These are phyloP conservation scores for Myrmecobius fasciatus DNA, from an alignment of 2,113 vertebrate genomes.

Conservation along the genomic window DNA sequence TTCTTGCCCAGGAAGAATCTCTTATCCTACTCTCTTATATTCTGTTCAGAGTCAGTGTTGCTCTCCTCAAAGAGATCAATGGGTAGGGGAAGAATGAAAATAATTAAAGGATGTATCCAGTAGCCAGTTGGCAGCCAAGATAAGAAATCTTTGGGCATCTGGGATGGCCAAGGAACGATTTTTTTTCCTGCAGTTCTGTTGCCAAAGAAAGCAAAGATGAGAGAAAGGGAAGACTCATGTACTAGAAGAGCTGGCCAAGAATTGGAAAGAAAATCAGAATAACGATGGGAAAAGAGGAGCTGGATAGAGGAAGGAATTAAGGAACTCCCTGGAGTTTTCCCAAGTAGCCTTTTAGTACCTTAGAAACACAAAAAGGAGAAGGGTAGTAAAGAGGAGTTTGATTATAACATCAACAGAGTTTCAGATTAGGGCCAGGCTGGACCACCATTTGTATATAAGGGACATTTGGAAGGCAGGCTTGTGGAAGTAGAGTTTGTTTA, in stretches of 20 bases:
- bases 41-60: not conserved
- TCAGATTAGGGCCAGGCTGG: not conserved
- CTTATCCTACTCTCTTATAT: not conserved
- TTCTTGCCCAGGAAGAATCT: not conserved
- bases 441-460: not conserved
- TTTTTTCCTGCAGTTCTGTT: not conserved
- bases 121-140: not conserved
- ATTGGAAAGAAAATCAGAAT: not conserved
- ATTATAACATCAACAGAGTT: not conserved
- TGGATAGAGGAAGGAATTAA: not conserved
- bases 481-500: not conserved
- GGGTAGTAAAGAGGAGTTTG: not conserved
- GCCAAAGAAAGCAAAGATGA: not conserved
- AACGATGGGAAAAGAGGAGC: not conserved
- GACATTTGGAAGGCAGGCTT: not conserved
- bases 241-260: not conserved
- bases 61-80: not conserved
- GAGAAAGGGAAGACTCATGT: not conserved
- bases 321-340: not conserved
- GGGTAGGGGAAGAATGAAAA: too few relatives aligned
- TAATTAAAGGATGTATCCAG: not conserved
- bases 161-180: not conserved
- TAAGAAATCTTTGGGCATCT: not conserved
- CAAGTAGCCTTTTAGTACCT: not conserved
- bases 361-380: not conserved